These are phyloP conservation scores for Cacoxenus indagator DNA, from an alignment of 2,888 invertebrate genomes.

Conservation along the genomic window DNA sequence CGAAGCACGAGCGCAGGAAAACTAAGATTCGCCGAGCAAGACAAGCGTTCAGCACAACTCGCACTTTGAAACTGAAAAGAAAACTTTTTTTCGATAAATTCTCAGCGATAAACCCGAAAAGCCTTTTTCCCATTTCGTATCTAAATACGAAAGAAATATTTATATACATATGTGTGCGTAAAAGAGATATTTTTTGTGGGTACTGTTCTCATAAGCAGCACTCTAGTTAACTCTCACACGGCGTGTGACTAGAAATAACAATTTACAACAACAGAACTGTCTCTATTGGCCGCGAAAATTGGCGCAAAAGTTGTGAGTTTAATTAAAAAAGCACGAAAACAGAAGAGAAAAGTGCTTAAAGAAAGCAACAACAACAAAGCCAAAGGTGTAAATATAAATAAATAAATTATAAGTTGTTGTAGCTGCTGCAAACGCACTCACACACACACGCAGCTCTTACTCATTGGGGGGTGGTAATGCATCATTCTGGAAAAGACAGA, in stretches of 20 bases:
- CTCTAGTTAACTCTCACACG: not conserved
- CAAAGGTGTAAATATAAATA: slow-evolving; percentile 52
- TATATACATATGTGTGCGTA: not conserved
- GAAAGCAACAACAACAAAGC: slow-evolving; percentile 25
- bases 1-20: not conserved
- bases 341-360: slow-evolving; percentile 11
- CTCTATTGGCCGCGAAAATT: slow-evolving; percentile 52
- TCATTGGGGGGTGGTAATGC: not conserved
- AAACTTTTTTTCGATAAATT: slow-evolving; percentile 38
- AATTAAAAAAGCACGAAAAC: slow-evolving; percentile 44
- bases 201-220: not conserved
- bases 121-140: not conserved
- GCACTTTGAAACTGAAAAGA: slow-evolving; percentile 48
- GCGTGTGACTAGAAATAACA: too few relatives aligned
- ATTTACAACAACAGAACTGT: too few relatives aligned
- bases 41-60: slow-evolving; percentile 52
- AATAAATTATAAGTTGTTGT: slow-evolving; percentile 62
- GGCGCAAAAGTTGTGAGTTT: slow-evolving; percentile 57
- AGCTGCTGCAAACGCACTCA: slow-evolving; percentile 24
- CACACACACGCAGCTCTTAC: slow-evolving; percentile 26
- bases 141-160: not conserved
- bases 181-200: not conserved
- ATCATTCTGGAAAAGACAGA: slow-evolving; percentile 15
- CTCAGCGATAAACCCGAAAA: slow-evolving; percentile 28
- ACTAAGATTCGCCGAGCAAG: not conserved